phyloP scores from a whole-genome alignment of 1,140 invertebrate genomes.

The Acromyrmex echinatior region DNA sequence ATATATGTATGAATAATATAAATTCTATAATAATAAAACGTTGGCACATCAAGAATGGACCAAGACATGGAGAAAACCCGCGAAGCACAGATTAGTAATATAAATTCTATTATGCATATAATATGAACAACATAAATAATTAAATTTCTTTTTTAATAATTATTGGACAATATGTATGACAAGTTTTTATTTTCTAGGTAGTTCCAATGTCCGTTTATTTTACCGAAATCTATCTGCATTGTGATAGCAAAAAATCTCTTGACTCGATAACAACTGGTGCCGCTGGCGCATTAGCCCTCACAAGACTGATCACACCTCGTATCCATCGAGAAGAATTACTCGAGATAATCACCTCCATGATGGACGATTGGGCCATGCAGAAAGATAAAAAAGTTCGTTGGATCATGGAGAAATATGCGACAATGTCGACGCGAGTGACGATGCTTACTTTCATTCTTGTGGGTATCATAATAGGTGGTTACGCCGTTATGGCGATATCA shows the following conservation, averaged over 20 bases:
- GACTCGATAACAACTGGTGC: background rate
- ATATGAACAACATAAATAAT: background rate
- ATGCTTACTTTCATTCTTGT: slow-evolving; percentile 38
- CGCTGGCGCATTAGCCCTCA: slow-evolving; percentile 32
- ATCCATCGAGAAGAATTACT: slow-evolving; percentile 27
- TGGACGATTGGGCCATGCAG: slow-evolving; percentile 31
- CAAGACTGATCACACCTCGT: slow-evolving; percentile 39
- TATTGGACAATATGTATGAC: too few relatives aligned
- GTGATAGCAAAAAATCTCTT: slow-evolving; percentile 28
- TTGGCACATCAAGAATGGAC: too few relatives aligned
- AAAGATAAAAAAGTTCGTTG: slow-evolving; percentile 17
- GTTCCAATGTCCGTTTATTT: slow-evolving; percentile 39
- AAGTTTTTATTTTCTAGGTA: slow-evolving; percentile 14
- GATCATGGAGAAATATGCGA: slow-evolving; percentile 47
- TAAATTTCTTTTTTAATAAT: too few relatives aligned
- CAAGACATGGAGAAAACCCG: too few relatives aligned
- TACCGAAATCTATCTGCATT: slow-evolving; percentile 44
- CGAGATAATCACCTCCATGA: slow-evolving; percentile 46
- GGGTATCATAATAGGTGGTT: slow-evolving; percentile 28
- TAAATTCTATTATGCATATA: background rate
- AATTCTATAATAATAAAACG: too few relatives aligned
- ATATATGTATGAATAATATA: background rate
- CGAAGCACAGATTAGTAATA: too few relatives aligned
- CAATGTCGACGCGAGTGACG: slow-evolving; percentile 48
- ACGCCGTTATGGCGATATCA: slow-evolving; percentile 15